phyloP scores from a whole-genome alignment of 2,113 vertebrate genomes.

The Phaetusa simplex region DNA sequence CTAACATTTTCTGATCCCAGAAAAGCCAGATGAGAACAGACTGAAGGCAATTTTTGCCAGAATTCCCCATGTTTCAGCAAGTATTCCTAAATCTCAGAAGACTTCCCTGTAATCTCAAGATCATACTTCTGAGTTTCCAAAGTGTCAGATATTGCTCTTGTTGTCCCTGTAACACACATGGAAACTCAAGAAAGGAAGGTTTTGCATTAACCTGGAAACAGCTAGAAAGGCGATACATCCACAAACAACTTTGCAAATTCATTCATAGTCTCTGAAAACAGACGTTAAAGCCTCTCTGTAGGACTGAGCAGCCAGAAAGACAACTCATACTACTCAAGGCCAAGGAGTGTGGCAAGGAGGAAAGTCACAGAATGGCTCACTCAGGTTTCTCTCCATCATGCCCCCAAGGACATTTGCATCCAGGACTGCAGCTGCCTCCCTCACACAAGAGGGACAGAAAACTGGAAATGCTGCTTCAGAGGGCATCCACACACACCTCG shows the following conservation, averaged over 20 bases:
- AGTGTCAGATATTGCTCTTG: not conserved
- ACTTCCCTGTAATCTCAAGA: not conserved
- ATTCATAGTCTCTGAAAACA: not conserved
- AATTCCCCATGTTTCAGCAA: not conserved
- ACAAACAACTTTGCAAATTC: not conserved
- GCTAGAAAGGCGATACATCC: not conserved
- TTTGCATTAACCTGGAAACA: not conserved
- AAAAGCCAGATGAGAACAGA: not conserved
- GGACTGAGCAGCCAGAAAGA: not conserved
- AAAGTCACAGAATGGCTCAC: accelerated
- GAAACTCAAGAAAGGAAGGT: not conserved
- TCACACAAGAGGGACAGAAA: not conserved
- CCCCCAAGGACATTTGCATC: not conserved
- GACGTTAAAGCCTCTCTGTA: not conserved
- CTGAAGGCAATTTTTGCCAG: not conserved
- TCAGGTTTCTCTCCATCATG: not conserved
- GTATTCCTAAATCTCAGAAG: not conserved
- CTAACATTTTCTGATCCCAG: not conserved
- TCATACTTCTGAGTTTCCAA: not conserved
- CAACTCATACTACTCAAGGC: not conserved
- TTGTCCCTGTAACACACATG: not conserved
- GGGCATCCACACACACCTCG: not conserved
- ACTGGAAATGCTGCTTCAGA: not conserved
- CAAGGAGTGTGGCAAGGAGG: not conserved
- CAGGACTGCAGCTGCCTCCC: not conserved